Percentiles rank a stretch among this genome's conserved stretches.
These are phyloP conservation scores for Eristalis intricaria DNA, from an alignment of 2,888 invertebrate genomes.

Conservation along the genomic window DNA sequence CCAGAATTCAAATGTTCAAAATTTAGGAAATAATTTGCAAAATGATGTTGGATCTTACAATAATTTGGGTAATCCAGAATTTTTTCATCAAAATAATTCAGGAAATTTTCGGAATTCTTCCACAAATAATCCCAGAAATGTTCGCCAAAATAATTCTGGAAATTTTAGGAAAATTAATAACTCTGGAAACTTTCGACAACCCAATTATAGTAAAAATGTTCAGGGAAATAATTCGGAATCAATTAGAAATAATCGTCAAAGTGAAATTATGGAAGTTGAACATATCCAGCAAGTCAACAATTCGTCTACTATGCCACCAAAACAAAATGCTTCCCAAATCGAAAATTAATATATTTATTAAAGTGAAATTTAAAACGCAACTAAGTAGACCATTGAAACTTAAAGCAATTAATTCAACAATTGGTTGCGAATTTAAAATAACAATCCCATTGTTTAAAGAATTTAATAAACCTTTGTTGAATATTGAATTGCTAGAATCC, in stretches of 20 bases:
- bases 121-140: not conserved
- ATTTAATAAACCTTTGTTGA: too few relatives aligned
- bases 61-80: not conserved
- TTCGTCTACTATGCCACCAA: too few relatives aligned
- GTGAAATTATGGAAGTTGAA: constrained; percentile 4
- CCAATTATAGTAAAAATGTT: not conserved
- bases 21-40: constrained; percentile 10
- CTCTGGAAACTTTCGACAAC: constrained; percentile 4
- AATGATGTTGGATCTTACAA: not conserved
- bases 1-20: constrained; percentile 1
- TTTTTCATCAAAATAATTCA: not conserved
- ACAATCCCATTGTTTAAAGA: too few relatives aligned
- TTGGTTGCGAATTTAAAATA: too few relatives aligned
- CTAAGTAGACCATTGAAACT: too few relatives aligned
- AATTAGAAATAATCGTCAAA: not conserved
- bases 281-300: constrained; percentile 5
- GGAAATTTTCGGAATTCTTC: not conserved
- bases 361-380: too few relatives aligned
- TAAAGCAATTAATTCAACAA: too few relatives aligned
- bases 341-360: too few relatives aligned
- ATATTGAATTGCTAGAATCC: too few relatives aligned
- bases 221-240: not conserved
- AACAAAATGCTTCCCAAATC: too few relatives aligned
- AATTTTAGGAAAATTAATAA: not conserved
- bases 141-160: not conserved